Base-by-base conservation (phyloP, 2,888 invertebrate genomes). In the Stomorhina lunata region DNA sequence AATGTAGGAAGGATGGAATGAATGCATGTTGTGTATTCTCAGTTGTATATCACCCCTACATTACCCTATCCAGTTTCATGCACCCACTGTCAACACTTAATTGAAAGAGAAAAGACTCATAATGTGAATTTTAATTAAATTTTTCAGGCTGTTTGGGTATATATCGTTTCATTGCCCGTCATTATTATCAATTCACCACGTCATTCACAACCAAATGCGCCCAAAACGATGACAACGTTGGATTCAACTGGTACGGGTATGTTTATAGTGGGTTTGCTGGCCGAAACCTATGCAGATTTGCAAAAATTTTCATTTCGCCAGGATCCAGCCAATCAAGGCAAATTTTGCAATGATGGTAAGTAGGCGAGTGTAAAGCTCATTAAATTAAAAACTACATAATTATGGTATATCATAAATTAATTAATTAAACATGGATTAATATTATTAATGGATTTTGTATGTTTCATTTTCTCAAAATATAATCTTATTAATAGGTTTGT, bases 221-320 rank as follows among this genome's bases (percentile, higher is more conserved):
- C 96, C 0, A 95, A 95, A 91, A 96, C 96, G 0, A 96, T 96
- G 96, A 96, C 96, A 2, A 95, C 95, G 0, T 92, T 96, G 80
- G 98, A 98, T 90, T 96, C 97, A 2, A 94, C 96, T 4, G 98
- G 98, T 1, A 95, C 96, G 0, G 94, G 95, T 2, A 92, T 97
- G 85, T 98, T 97, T 88, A 93, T 96, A n/a, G 93, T 95, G 53
- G 98, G 98, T 6, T 92, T 98, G 57, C 89, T 97, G 57, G 95
- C 95, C 17, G 98, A 98, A 92, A 96, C 97, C 0, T 95, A 97
- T 86, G 97, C 98, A 0, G 98, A 98, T 92, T 92, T 97, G 63
- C 98, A 98, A 88, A 98, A 98, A 90, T 97, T 97, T 87, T 95
- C 95, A 0, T 98, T 98, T 90, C 94, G 96, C 84, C 96, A 96